Base-by-base conservation (phyloP, 1,140 invertebrate genomes). In the Cephus cinctus region DNA sequence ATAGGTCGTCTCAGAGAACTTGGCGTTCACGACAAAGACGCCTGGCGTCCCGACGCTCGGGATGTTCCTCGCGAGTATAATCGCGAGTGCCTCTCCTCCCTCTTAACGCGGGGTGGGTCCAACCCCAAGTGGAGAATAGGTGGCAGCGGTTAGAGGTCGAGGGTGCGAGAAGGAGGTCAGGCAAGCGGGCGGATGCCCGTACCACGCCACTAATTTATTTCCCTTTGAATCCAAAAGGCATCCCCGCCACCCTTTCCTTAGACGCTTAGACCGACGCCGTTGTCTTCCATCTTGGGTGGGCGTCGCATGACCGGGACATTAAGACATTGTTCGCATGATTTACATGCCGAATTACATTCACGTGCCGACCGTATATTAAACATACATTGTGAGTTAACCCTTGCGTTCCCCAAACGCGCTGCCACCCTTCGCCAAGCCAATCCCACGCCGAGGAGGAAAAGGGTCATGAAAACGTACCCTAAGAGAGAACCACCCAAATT, bases 251-350 rank as follows among this genome's bases (percentile, higher is more conserved):
- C 59, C 55, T 63, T 61, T 61, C 55, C 53, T 54, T 55, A 50
- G 34, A 42, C 31, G 46, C 43, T 36, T 49, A 54, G 53, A 60
- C 57, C 46, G 52, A 56, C 47, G 47, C 52, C 54, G 63, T 65
- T 62, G 57, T 67, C 67, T 70, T 68, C 54, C 48, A 58, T 61
- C 61, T 59, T 61, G 54, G 59, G 60, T 64, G 65, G 67, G 65
- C 64, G 69, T 69, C 62, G 69, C 70, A 74, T 76, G 75, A 77
- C 75, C 73, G 69, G 70, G 73, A 74, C 75, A 74, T 77, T 76
- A 76, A 76, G 75, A 77, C 75, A 77, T 77, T 77, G 75, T 77
- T 76, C 73, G 55, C 56, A 71, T 77, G 75, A 77, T 77, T 77
- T 77, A 77, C 72, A 74, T 59, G 57, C 65, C 63, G 71, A 73